phyloP scores from a whole-genome alignment of 2,113 vertebrate species.

The Clinocottus analis region DNA sequence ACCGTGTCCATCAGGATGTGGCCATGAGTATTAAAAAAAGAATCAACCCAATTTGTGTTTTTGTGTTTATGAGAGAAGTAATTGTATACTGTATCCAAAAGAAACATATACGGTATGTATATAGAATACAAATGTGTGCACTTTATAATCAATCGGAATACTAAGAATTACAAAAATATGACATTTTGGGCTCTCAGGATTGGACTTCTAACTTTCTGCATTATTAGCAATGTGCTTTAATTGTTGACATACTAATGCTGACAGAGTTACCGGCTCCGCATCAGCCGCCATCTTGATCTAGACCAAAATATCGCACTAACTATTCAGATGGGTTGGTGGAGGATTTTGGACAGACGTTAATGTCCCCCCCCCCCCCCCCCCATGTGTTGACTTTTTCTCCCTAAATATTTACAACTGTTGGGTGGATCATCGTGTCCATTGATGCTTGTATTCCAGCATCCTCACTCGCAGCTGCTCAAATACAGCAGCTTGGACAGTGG shows the following conservation, averaged over 20 bases:
- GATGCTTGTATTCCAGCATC: too few species aligned
- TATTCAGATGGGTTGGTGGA: background rate
- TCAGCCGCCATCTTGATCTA: background rate
- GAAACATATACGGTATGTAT: background rate
- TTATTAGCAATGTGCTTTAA: background rate
- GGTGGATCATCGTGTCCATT: too few species aligned
- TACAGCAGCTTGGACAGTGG: background rate
- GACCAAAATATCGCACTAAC: background rate
- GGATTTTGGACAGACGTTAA: background rate
- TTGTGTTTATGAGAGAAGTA: background rate
- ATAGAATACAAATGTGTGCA: background rate
- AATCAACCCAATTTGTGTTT: background rate
- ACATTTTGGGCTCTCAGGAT: background rate
- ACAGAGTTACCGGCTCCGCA: background rate
- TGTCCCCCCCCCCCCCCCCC: too few species aligned
- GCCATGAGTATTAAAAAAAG: background rate
- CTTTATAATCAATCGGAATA: conserved; percentile 1
- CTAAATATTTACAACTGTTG: too few species aligned
- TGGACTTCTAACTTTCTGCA: background rate
- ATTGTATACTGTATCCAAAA: background rate
- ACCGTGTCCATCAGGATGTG: background rate
- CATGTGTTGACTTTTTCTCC: background rate
- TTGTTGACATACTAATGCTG: background rate
- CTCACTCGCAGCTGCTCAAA: too few species aligned
- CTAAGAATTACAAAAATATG: background rate